These are phyloP conservation scores for Megalops cyprinoides DNA, from an alignment of 2,797 vertebrate genomes.

Conservation along the genomic window DNA sequence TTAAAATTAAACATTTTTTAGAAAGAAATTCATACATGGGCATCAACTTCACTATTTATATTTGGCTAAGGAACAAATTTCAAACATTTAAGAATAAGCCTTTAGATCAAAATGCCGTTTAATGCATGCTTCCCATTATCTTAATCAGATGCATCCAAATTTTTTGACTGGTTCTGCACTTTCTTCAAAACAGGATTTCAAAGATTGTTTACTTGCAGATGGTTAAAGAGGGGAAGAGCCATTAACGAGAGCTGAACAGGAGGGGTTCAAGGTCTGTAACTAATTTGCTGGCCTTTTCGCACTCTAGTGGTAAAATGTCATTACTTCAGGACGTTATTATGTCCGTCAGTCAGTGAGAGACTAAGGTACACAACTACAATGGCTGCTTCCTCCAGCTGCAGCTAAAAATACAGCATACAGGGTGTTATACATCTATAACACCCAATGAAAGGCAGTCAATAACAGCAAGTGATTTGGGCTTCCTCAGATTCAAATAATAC, in stretches of 20 bases:
- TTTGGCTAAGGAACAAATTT: no score
- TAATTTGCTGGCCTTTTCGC: not conserved
- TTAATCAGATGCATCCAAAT: no score
- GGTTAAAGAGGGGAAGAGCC: not conserved
- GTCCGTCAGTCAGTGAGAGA: not conserved
- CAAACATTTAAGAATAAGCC: no score
- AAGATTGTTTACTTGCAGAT: not conserved
- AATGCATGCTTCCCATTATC: no score
- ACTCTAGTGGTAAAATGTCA: not conserved
- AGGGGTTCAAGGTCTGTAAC: not conserved
- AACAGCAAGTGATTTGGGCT: not conserved
- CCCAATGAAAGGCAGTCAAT: not conserved
- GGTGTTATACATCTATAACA: no score
- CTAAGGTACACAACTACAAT: not conserved
- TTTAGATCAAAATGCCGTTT: no score
- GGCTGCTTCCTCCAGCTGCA: not conserved
- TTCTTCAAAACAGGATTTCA: not conserved
- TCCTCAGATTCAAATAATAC: no score
- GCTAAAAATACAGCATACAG: not conserved
- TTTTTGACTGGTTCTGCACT: no score
- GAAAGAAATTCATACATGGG: no score
- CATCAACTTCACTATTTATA: no score
- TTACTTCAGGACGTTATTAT: no score
- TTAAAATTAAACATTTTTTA: no score
- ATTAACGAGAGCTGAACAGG: not conserved